phyloP scores from a whole-genome alignment of 2,888 invertebrate species.

The Thera britannica region DNA sequence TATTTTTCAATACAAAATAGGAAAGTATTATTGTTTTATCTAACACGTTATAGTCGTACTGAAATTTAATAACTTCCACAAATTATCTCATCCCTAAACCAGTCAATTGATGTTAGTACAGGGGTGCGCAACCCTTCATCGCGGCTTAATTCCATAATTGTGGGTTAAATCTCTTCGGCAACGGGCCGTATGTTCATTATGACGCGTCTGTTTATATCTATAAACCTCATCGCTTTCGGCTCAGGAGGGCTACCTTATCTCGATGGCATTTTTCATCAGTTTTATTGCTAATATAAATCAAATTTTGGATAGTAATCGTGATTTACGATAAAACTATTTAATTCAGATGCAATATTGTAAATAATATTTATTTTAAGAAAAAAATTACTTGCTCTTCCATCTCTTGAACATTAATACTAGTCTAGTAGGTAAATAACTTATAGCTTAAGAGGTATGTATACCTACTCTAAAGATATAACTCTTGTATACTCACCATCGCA shows the following conservation, averaged over 20 bases:
- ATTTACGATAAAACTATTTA: background rate
- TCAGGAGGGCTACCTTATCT: slow-evolving; percentile 55
- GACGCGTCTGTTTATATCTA: slow-evolving; percentile 61
- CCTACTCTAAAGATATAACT: background rate
- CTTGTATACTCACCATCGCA: background rate
- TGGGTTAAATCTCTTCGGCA: slow-evolving; percentile 79
- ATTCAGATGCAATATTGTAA: no score
- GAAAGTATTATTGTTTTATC: no score
- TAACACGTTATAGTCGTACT: no score
- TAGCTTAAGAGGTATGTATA: no score
- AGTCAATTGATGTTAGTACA: slow-evolving; percentile 61
- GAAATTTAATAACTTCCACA: background rate
- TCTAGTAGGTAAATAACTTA: no score
- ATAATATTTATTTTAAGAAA: no score
- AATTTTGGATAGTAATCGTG: background rate
- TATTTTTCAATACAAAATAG: no score
- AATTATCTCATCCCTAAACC: slow-evolving; percentile 43
- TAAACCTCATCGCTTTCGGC: slow-evolving; percentile 49
- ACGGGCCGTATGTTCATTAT: slow-evolving; percentile 76
- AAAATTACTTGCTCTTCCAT: no score
- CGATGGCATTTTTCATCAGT: slow-evolving; percentile 55
- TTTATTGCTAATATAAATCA: slow-evolving; percentile 46
- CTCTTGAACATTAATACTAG: no score
- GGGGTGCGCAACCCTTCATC: slow-evolving; percentile 76
- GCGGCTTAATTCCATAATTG: slow-evolving; percentile 82